Evolutionary conservation across 2,113 vertebrate species (phyloP).

Genomic region (Epinephelus fuscoguttatus): DNA sequence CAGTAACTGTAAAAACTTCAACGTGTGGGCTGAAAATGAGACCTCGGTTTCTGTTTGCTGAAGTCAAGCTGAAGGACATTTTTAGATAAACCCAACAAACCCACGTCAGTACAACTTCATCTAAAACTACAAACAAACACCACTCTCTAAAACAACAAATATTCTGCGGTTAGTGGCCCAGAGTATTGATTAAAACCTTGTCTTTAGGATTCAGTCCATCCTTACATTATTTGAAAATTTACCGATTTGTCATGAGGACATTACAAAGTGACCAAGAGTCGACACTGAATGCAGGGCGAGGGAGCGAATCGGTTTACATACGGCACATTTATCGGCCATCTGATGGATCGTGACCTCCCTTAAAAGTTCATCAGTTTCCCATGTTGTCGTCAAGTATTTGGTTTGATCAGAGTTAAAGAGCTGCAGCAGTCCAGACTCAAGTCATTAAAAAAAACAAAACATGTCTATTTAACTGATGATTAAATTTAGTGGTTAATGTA

Average conservation of each 20-base stretch:
- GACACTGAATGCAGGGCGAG: not conserved
- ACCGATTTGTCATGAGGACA: not conserved
- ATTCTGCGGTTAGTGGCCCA: slow-evolving; percentile 2
- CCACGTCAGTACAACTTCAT: not conserved
- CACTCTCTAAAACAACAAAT: not conserved
- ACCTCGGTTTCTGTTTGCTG: not conserved
- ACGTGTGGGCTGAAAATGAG: not conserved
- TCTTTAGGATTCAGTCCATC: not conserved
- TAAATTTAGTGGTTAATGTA: not conserved
- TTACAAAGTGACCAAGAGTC: not conserved
- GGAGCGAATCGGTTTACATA: slow-evolving; percentile 6
- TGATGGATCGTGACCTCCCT: slow-evolving; percentile 33
- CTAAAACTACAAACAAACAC: slow-evolving; percentile 6
- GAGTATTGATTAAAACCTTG: slow-evolving; percentile 10
- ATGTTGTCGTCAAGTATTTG: slow-evolving; percentile 51
- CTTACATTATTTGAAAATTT: slow-evolving; percentile 28
- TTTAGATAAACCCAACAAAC: not conserved
- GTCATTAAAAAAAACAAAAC: not conserved
- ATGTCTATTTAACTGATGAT: not conserved
- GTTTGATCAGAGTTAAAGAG: slow-evolving; percentile 38
- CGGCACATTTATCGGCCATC: not conserved
- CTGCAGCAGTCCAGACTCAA: slow-evolving; percentile 26
- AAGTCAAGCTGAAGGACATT: not conserved
- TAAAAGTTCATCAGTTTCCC: slow-evolving; percentile 49
- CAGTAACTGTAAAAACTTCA: slow-evolving; percentile 11